Base-by-base conservation (phyloP, 2,113 vertebrate species). In the Coptodon rendalli region DNA sequence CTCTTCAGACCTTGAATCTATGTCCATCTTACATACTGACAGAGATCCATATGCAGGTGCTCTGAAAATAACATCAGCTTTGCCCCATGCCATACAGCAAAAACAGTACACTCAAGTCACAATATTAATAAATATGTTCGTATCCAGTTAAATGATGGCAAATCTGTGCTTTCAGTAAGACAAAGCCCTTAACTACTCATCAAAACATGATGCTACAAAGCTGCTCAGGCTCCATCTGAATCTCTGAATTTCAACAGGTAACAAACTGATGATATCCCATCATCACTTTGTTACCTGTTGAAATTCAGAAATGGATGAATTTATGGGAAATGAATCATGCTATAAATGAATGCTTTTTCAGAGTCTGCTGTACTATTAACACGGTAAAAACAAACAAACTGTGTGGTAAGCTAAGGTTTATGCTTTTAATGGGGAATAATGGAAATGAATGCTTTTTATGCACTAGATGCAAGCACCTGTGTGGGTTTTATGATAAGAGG, bases 371-470 rank as follows among this genome's bases (percentile, higher is more conserved):
- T 31, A 61, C 3, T 61, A 61, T 61, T 61, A 31, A 61, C 57
- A 17, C 0, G 0, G 5, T 31, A 61, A 17, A 31, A 31, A 31
- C 5, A 27, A 57, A 31, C 27, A 29, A 61, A 31, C 56, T 17
- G 56, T 61, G 57, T 61, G 29, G 57, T 31, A 6, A 63, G 59
- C 29, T 34, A 19, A 63, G 59, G 59, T 19, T 19, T 34, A 19
- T 17, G 29, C 29, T 63, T 34, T 63, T 63, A 17, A 63, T 34
- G 31, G 31, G 6, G 31, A 38, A 36, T 12, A 66, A 34, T 63
- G 59, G 29, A 66, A 66, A n/a, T 66, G 2, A 63, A 63, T 38
- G 17, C 6, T 36, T 66, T 66, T 68, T 2, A 38, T 7, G 11
- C 61, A 22, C 10, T 68, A 68, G 10, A 38, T 40, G 1, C 1